phyloP scores from a whole-genome alignment of 2,888 invertebrate genomes.

The Adelphocoris suturalis region DNA sequence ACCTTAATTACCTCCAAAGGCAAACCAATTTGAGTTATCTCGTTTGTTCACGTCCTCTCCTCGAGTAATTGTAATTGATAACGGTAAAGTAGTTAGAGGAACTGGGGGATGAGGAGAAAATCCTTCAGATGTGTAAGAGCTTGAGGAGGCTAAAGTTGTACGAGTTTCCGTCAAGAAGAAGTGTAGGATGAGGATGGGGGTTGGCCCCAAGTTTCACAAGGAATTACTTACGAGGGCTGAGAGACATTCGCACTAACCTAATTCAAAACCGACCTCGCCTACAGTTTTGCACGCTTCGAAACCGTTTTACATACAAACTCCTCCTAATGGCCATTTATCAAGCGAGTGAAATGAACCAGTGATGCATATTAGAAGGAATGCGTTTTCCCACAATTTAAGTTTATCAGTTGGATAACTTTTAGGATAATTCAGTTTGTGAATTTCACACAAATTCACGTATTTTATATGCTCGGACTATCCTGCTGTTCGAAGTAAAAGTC shows the following conservation, averaged over 20 bases:
- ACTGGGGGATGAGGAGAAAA: constrained; percentile 1
- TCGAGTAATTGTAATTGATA: constrained; percentile 70
- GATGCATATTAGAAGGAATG: constrained; percentile 23
- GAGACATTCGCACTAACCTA: constrained; percentile 69
- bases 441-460: background rate
- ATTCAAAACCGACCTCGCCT: constrained; percentile 61
- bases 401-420: too few relatives aligned
- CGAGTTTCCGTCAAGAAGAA: constrained; percentile 64
- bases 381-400: background rate
- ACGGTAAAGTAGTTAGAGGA: constrained; percentile 66
- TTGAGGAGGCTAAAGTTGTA: constrained; percentile 37
- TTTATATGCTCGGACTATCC: background rate
- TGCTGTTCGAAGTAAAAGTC: background rate
- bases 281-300: background rate
- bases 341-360: background rate
- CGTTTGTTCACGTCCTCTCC: constrained; percentile 69
- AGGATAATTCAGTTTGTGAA: background rate
- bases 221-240: constrained; percentile 62
- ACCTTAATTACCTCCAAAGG: constrained; percentile 70
- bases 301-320: background rate
- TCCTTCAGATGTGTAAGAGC: constrained; percentile 66
- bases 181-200: background rate
- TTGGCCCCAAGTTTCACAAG: constrained; percentile 62
- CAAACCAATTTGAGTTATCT: constrained; percentile 71
- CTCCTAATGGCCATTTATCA: background rate